phyloP scores from a whole-genome alignment of 2,797 vertebrate species.

The Oryzias dopingdopingensis region DNA sequence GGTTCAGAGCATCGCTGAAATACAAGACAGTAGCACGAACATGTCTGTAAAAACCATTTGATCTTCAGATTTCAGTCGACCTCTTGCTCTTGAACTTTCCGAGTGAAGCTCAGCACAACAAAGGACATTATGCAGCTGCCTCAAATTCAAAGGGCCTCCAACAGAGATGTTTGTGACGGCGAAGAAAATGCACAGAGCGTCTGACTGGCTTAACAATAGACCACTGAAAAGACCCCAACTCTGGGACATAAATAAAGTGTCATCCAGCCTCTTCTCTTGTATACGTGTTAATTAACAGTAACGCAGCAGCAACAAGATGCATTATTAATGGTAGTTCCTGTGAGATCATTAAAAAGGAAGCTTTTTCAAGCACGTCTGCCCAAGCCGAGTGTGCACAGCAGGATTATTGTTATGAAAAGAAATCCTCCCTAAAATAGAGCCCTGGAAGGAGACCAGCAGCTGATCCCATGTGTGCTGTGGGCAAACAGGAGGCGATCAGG shows the following conservation, averaged over 20 bases:
- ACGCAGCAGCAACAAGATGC: constrained; percentile 60
- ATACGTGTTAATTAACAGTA: constrained; percentile 73
- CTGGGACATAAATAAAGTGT: constrained; percentile 59
- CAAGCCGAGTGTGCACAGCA: constrained; percentile 1
- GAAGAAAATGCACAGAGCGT: constrained; percentile 21
- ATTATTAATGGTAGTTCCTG: constrained; percentile 69
- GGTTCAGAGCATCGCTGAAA: no score
- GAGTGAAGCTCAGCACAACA: constrained; percentile 36
- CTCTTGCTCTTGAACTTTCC: constrained; percentile 17
- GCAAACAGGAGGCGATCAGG: constrained; percentile 43
- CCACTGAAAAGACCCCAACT: constrained; percentile 37
- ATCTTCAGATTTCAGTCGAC: no score
- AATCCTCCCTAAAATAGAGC: constrained; percentile 24
- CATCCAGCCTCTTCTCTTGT: constrained; percentile 43
- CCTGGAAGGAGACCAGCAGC: constrained; percentile 49
- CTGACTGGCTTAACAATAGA: constrained; percentile 39
- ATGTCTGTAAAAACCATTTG: no score
- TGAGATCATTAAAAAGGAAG: constrained; percentile 57
- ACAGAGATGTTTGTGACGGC: constrained; percentile 51
- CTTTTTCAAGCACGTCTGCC: constrained; percentile 47
- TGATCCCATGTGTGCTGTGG: constrained; percentile 57
- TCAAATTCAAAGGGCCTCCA: constrained; percentile 40
- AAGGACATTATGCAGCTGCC: constrained; percentile 49
- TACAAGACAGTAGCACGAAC: no score
- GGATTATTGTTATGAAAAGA: constrained; percentile 23